Evolutionary conservation across 64 coral and sea anemone species (phyloP).

Genomic region (Montipora foliosa): DNA sequence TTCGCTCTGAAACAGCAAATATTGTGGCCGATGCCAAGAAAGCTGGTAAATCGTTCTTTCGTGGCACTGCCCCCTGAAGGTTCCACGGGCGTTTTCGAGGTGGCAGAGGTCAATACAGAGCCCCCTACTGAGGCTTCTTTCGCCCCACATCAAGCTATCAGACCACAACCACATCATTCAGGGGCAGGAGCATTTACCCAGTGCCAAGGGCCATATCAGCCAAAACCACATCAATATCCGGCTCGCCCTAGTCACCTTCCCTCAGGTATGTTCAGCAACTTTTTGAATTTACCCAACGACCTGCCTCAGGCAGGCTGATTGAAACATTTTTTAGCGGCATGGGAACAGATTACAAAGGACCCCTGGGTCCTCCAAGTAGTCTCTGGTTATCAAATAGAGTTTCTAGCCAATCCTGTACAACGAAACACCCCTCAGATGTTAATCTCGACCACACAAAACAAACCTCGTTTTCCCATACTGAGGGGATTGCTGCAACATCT

Average conservation of each 20-base stretch:
- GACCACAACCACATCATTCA: slow-evolving; percentile 15
- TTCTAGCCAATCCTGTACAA: slow-evolving; percentile 1
- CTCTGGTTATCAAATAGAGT: slow-evolving; percentile 41
- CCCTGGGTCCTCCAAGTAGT: slow-evolving; percentile 68
- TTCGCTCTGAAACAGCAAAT: slow-evolving; percentile 50
- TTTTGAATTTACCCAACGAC: slow-evolving; percentile 17
- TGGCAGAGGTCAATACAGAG: slow-evolving; percentile 62
- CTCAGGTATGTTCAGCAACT: slow-evolving; percentile 52
- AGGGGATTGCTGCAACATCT: too few relatives aligned
- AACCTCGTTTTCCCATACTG: not conserved
- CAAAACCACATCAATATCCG: slow-evolving; percentile 31
- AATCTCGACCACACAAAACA: not conserved
- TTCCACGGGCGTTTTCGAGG: slow-evolving; percentile 50
- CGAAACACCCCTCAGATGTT: not conserved
- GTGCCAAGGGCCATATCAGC: not conserved
- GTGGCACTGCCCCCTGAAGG: slow-evolving; percentile 39
- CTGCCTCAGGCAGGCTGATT: slow-evolving; percentile 26
- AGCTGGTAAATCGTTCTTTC: slow-evolving; percentile 56
- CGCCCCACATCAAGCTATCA: slow-evolving; percentile 24
- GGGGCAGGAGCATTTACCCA: slow-evolving; percentile 20
- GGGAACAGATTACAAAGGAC: slow-evolving; percentile 68
- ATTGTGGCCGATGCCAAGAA: slow-evolving; percentile 13
- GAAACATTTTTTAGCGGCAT: slow-evolving; percentile 60
- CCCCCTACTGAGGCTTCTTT: slow-evolving; percentile 33
- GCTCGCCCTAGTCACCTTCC: slow-evolving; percentile 14